These are phyloP conservation scores for Rotaria socialis DNA, from an alignment of 2,888 invertebrate species.

Conservation along the genomic window DNA sequence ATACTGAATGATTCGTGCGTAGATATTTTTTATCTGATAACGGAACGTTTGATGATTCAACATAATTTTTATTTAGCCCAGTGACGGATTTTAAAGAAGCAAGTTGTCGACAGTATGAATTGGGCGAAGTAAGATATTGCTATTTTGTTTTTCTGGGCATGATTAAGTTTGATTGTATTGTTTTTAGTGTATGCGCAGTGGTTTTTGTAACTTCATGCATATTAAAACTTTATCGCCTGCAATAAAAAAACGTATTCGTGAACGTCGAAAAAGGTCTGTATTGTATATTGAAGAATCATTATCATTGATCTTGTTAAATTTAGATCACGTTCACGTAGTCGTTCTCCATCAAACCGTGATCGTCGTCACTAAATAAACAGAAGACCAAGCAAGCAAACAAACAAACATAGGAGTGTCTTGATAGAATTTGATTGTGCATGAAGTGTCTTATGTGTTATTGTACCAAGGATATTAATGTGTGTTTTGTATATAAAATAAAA, in stretches of 20 bases:
- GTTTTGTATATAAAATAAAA: conserved; percentile 27
- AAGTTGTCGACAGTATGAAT: conserved; percentile 97
- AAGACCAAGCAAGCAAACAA: not conserved
- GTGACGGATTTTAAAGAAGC: conserved; percentile 99
- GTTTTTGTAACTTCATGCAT: conserved; percentile 99
- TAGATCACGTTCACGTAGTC: conserved; percentile 22
- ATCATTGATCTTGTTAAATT: not conserved
- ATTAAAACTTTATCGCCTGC: conserved; percentile 89
- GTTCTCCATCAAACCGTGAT: not conserved
- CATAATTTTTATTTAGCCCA: conserved; percentile 62
- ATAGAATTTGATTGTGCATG: not conserved
- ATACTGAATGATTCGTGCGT: no score
- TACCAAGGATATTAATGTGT: not conserved
- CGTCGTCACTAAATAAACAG: not conserved
- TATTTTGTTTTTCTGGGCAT: not conserved
- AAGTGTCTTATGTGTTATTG: not conserved
- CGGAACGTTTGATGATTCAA: no score
- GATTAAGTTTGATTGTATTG: not conserved
- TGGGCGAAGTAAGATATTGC: conserved; percentile 65
- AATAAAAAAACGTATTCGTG: conserved; percentile 18
- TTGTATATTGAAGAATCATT: not conserved
- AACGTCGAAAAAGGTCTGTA: not conserved
- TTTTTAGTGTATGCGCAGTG: conserved; percentile 78
- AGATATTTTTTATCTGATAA: no score
- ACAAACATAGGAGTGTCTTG: not conserved